phyloP scores from a whole-genome alignment of 2,113 vertebrate species.

The Saguinus imperator region DNA sequence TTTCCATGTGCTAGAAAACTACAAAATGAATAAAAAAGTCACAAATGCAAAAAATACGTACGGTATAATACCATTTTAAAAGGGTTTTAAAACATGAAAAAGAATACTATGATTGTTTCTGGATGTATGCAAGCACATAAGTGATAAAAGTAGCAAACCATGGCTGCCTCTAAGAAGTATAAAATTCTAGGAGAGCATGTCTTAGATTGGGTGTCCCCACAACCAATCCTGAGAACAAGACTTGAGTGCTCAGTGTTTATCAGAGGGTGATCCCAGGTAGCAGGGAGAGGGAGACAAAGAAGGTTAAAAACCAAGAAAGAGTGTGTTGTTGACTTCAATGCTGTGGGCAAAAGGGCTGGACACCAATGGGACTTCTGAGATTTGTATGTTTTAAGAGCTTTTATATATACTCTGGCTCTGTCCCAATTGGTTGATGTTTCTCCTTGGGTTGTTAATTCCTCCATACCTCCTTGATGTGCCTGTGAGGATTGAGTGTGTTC shows the following conservation, averaged over 20 bases:
- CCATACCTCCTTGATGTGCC: neutral
- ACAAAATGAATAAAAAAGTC: conserved; percentile 43
- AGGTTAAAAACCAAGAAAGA: neutral
- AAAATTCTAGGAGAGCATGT: neutral
- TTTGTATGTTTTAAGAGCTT: neutral
- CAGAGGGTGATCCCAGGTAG: neutral
- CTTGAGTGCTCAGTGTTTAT: neutral
- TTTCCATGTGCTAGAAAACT: conserved; percentile 68
- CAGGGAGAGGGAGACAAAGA: neutral
- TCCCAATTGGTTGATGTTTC: neutral
- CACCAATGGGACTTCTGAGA: neutral
- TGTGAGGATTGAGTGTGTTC: neutral
- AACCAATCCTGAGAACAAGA: neutral
- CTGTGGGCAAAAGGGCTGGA: neutral
- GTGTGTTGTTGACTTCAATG: neutral
- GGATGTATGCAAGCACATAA: neutral
- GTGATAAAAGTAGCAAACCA: neutral
- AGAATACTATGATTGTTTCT: conserved; percentile 1
- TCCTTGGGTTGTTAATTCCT: neutral
- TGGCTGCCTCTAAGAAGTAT: neutral
- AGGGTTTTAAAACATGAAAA: neutral
- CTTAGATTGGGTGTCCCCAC: neutral
- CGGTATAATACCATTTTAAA: conserved; percentile 7
- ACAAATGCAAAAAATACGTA: conserved; percentile 16
- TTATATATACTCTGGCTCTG: neutral